Conservation (phyloP, 2,888 invertebrate genomes). For the Priapulus caudatus region DNA sequence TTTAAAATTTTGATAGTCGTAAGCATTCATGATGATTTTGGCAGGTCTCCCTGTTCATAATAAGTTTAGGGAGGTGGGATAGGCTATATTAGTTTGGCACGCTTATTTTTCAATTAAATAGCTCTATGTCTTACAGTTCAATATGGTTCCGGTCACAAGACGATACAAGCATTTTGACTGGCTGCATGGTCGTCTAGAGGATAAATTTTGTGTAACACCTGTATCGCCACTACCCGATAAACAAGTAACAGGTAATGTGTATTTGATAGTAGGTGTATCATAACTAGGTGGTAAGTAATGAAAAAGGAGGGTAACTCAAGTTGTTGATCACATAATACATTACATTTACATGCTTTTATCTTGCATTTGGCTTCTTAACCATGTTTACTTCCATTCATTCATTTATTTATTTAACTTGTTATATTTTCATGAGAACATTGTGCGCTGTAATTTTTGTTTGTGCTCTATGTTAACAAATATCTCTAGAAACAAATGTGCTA, state of each 20-base stretch:
- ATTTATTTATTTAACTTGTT: too few species aligned
- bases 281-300: background rate
- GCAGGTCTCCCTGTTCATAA: too few species aligned
- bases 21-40: too few species aligned
- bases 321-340: background rate
- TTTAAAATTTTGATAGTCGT: too few species aligned
- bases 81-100: too few species aligned
- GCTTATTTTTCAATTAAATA: too few species aligned
- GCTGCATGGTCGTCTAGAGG: slow-evolving; percentile 83
- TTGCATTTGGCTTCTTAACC: background rate
- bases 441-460: too few species aligned
- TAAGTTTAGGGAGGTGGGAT: too few species aligned
- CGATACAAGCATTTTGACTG: slow-evolving; percentile 99
- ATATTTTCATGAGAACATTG: too few species aligned
- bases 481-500: too few species aligned
- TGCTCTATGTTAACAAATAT: too few species aligned
- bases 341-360: slow-evolving; percentile 8
- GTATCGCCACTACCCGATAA: slow-evolving; percentile 96
- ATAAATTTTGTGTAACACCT: slow-evolving; percentile 85
- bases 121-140: too few species aligned
- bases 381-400: background rate
- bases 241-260: slow-evolving; percentile 68
- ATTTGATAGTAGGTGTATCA: background rate
- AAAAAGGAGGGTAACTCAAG: background rate
- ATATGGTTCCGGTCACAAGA: slow-evolving; percentile 70